Evolutionary conservation across 2,113 vertebrate genomes (phyloP).

Genomic region (Formicarius rufipectus): DNA sequence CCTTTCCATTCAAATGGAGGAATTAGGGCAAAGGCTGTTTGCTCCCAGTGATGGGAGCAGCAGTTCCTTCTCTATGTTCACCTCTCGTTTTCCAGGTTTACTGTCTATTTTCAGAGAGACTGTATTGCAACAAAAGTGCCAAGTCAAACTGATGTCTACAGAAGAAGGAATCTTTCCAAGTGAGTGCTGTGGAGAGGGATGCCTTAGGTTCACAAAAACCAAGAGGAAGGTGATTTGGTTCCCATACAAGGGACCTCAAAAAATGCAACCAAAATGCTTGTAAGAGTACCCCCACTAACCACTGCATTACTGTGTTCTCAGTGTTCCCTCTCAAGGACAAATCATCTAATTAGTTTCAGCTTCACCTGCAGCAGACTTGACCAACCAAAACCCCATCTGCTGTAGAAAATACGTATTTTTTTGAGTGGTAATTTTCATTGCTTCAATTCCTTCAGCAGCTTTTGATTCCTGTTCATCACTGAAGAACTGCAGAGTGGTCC

Average conservation of each 20-base stretch:
- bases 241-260: background rate
- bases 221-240: background rate
- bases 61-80: background rate
- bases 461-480: background rate
- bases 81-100: background rate
- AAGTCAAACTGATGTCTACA: background rate
- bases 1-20: background rate
- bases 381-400: background rate
- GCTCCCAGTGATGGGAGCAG: background rate
- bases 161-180: background rate
- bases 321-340: background rate
- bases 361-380: background rate
- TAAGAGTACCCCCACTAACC: background rate
- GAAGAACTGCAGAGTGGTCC: background rate
- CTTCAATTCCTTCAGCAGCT: background rate
- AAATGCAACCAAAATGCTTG: background rate
- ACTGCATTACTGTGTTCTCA: background rate
- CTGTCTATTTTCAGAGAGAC: background rate
- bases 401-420: background rate
- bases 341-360: background rate
- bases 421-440: background rate
- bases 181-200: background rate
- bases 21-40: background rate
- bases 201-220: background rate
- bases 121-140: background rate